Conservation (phyloP, 2,797 vertebrate species). For the Crocidura indochinensis region DNA sequence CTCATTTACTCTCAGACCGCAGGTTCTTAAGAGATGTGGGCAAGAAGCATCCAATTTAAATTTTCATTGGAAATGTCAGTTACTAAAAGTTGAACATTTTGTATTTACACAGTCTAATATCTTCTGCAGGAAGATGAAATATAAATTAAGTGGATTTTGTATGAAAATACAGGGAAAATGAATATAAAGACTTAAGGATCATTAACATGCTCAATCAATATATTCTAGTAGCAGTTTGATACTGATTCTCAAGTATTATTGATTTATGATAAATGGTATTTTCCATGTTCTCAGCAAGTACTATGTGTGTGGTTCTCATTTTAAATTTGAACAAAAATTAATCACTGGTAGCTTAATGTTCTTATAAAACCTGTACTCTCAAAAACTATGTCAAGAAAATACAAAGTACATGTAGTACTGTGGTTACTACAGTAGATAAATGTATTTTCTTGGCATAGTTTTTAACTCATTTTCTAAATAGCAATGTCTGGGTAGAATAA, state of each 20-base stretch:
- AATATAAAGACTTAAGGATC: background rate
- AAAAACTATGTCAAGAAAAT: conserved; percentile 45
- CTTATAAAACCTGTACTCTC: conserved; percentile 12
- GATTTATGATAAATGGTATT: background rate
- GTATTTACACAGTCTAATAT: conserved; percentile 15
- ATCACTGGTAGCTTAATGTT: background rate
- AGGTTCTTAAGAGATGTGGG: background rate
- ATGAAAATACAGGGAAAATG: conserved; percentile 31
- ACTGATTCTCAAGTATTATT: background rate
- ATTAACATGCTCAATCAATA: background rate
- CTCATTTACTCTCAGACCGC: conserved; percentile 61
- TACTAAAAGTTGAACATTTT: conserved; percentile 37
- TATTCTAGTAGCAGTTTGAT: background rate
- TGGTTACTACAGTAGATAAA: too few relatives aligned
- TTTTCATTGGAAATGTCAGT: conserved; percentile 56
- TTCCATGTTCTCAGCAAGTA: conserved; percentile 22
- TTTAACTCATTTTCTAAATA: conserved; percentile 5
- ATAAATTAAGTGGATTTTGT: conserved; percentile 30
- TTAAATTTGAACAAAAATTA: conserved; percentile 33
- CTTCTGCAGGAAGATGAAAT: background rate
- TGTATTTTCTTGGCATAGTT: too few relatives aligned
- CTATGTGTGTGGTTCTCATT: background rate
- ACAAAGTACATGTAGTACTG: too few relatives aligned
- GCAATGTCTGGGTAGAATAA: background rate
- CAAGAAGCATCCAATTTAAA: conserved; percentile 65